Base-by-base conservation (phyloP, 2,113 vertebrate species). In the Pterocles burchelli region DNA sequence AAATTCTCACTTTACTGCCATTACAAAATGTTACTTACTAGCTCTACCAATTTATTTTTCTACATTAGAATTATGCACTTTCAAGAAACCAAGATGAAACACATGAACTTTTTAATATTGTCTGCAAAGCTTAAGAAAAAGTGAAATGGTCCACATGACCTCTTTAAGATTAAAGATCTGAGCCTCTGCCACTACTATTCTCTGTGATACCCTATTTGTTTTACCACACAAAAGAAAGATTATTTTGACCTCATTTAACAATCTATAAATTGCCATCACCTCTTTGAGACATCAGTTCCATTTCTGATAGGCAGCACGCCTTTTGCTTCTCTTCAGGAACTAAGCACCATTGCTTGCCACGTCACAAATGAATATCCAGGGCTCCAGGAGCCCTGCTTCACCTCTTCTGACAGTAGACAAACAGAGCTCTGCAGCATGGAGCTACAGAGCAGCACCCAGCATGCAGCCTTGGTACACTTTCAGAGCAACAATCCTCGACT, bases 391-490 rank as follows among this genome's bases (percentile, higher is more conserved):
- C 54, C 24, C 49, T 22, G 28, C 33, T 54, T 43, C 1, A 2
- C 25, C 63, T 21, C 63, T 77, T n/a, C 7, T 12, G 43, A 62
- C n/a, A 57, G 59, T 14, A 24, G 41, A 8, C 24, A 31, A 65
- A n/a, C 1, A 2, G 66, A 48, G 59, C 28, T 73, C 24, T 45
- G 65, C 19, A 13, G 26, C 19, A 6, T 0, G 20, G 51, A 83
- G 46, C 33, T 62, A 15, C 46, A 45, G 73, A 52, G 29, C 10
- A 19, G 25, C 55, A 63, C 24, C 29, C 45, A 34, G 78, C 61
- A 13, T 9, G 6, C 33, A 70, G 49, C 9, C n/a, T 43, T 0
- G 0, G 21, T 17, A 25, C 13, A 6, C 67, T 48, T 13, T 10
- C 10, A 68, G 26, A 59, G 31, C 29, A 18, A 31, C 41, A 66